phyloP scores from a whole-genome alignment of 1,140 invertebrate genomes.

The Magallana ariakensis region DNA sequence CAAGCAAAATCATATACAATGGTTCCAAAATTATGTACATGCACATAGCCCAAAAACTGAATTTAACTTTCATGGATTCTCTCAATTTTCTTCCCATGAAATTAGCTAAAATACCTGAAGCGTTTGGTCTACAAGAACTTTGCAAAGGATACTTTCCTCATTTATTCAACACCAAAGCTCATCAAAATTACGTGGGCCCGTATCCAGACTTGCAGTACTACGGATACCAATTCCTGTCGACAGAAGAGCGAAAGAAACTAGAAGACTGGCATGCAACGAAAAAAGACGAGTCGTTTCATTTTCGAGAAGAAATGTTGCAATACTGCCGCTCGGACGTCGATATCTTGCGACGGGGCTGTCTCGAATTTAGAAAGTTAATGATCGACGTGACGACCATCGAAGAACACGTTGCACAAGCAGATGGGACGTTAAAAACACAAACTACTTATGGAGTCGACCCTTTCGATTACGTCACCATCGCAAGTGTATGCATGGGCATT shows the following conservation, averaged over 20 bases:
- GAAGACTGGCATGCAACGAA: constrained; percentile 49
- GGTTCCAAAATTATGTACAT: too few species aligned
- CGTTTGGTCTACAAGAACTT: too few species aligned
- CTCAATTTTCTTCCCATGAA: too few species aligned
- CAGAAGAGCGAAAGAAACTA: constrained; percentile 47
- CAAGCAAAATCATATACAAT: too few species aligned
- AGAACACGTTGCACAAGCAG: neutral
- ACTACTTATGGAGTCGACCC: constrained; percentile 42
- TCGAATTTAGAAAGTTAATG: constrained; percentile 52
- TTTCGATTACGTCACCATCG: constrained; percentile 51
- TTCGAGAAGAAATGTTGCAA: constrained; percentile 42
- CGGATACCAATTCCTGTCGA: constrained; percentile 45
- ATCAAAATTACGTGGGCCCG: constrained; percentile 49
- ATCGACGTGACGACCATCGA: constrained; percentile 34
- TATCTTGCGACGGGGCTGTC: constrained; percentile 39
- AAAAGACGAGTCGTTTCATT: constrained; percentile 46
- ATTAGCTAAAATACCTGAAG: too few species aligned
- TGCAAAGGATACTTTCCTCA: too few species aligned
- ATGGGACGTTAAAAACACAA: constrained; percentile 36
- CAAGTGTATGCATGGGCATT: constrained; percentile 46
- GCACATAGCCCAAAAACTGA: too few species aligned
- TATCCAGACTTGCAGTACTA: constrained; percentile 48
- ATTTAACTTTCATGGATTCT: too few species aligned
- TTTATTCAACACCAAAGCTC: constrained; percentile 48
- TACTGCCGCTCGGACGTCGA: constrained; percentile 54